Percentiles rank a stretch among this genome's conserved stretches.
Evolutionary conservation across 2,888 invertebrate genomes (phyloP).

Genomic region (Heteromyza rotundicornis): DNA sequence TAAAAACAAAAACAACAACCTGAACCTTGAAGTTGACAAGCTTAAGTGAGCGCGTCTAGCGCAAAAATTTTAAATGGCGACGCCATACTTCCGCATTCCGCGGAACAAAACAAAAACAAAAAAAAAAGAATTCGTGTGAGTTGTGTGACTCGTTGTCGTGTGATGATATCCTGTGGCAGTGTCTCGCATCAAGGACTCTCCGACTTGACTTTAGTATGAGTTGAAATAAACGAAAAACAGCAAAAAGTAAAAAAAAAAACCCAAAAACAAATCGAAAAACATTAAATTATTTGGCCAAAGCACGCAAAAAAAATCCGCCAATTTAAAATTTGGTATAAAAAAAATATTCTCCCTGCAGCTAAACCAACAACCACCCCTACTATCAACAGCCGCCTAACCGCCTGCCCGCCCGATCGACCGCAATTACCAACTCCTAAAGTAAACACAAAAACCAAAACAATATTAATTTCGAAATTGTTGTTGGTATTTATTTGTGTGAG

Average conservation of each 20-base stretch:
- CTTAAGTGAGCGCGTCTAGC: background rate
- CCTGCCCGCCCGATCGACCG: background rate
- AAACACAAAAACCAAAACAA: background rate
- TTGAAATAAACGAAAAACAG: background rate
- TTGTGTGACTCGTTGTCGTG: background rate
- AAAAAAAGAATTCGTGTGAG: too few species aligned
- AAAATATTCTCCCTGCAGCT: too few species aligned
- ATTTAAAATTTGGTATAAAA: too few species aligned
- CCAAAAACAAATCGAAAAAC: too few species aligned
- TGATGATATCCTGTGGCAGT: background rate
- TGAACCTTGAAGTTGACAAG: conserved; percentile 1
- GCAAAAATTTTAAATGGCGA: background rate
- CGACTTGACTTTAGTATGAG: conserved; percentile 6
- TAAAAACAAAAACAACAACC: too few species aligned
- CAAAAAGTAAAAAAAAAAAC: too few species aligned
- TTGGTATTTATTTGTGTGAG: too few species aligned
- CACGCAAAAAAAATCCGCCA: too few species aligned
- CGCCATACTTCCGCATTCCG: background rate
- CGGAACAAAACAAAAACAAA: too few species aligned
- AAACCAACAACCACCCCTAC: too few species aligned
- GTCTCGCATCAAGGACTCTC: background rate
- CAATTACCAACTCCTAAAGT: background rate
- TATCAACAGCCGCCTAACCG: too few species aligned
- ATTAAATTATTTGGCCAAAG: background rate
- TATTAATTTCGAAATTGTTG: too few species aligned